Evolutionary conservation across 2,797 vertebrate species (phyloP), one percentile per base, ranked within the genome.

Genomic region (Clarias laeviceps): DNA sequence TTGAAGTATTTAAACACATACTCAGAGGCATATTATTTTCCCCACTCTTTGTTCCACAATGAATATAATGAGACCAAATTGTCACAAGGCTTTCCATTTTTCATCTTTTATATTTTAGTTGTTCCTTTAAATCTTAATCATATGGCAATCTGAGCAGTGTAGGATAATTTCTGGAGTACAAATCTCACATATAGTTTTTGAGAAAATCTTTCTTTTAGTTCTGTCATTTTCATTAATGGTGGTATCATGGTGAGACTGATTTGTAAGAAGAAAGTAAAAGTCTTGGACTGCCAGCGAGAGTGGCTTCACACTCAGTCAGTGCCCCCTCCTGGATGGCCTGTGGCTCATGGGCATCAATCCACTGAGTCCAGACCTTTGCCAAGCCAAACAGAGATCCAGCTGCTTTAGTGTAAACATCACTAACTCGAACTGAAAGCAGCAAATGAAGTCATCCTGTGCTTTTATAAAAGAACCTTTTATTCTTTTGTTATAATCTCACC

Each of bases 291-390:
- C 54, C 61, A n/a, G 54, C 27, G 12, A 70, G 56, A 68, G 59
- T 11, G 22, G 12, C 69, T 85, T 65, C 83, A 70, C 79, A 84
- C 54, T 80, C 86, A 87, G 84, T 89, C 88, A 89, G 80, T 89
- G 88, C 88, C 88, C 88, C 84, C 88, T 89, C 85, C 84, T 89
- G 88, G 86, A 89, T 76, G 84, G 68, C 84, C 86, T 50, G 56
- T 72, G 40, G 83, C 82, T 81, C 61, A 83, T 54, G 85, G 85
- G 82, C 85, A 82, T 56, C 62, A 76, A 59, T 24, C 82, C 69
- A 59, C 80, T 37, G 7, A 24, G 65, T 70, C 84, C 64, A 29
- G 69, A 86, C 54, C 84, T 65, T 12, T 83, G 76, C 86, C 80
- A 68, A 73, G 56, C 34, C 29, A 70, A 83, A 77, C 57, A 88